These are phyloP conservation scores for Sciaenops ocellatus DNA, from an alignment of 2,797 vertebrate species.

Conservation along the genomic window DNA sequence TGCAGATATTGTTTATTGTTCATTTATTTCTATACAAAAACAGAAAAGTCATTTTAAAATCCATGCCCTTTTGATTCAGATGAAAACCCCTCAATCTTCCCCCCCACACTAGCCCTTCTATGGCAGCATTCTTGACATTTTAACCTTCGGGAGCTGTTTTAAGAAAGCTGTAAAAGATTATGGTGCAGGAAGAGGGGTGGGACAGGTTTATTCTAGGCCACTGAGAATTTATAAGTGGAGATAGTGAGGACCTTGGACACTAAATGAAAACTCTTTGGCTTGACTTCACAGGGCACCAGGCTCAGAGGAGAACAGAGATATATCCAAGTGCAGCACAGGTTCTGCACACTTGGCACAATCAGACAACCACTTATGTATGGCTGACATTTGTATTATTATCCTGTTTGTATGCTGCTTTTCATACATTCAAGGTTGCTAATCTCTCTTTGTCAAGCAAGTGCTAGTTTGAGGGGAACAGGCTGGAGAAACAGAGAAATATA, in stretches of 20 bases:
- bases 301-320: slow-evolving; percentile 42
- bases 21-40: slow-evolving; percentile 40
- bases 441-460: slow-evolving; percentile 30
- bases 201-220: slow-evolving; percentile 64
- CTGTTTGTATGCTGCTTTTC: slow-evolving; percentile 46
- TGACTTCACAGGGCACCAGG: slow-evolving; percentile 42
- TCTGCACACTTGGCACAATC: slow-evolving; percentile 30
- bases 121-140: slow-evolving; percentile 40
- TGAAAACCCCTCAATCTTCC: slow-evolving; percentile 15
- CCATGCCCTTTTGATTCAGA: slow-evolving; percentile 38
- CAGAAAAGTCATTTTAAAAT: slow-evolving; percentile 36
- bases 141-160: slow-evolving; percentile 62
- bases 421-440: slow-evolving; percentile 36
- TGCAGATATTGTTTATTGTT: slow-evolving; percentile 11
- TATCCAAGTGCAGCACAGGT: slow-evolving; percentile 39
- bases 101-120: background rate
- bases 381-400: slow-evolving; percentile 61
- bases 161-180: slow-evolving; percentile 66
- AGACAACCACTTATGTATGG: slow-evolving; percentile 37
- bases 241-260: slow-evolving; percentile 59
- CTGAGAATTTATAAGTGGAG: slow-evolving; percentile 62
- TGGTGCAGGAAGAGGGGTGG: slow-evolving; percentile 42
- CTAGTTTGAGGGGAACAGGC: slow-evolving; percentile 21
- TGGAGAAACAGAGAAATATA: slow-evolving; percentile 10
- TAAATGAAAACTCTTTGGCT: slow-evolving; percentile 66